Evolutionary conservation across 2,113 vertebrate species (phyloP).

Genomic region (Taurulus bubalis): DNA sequence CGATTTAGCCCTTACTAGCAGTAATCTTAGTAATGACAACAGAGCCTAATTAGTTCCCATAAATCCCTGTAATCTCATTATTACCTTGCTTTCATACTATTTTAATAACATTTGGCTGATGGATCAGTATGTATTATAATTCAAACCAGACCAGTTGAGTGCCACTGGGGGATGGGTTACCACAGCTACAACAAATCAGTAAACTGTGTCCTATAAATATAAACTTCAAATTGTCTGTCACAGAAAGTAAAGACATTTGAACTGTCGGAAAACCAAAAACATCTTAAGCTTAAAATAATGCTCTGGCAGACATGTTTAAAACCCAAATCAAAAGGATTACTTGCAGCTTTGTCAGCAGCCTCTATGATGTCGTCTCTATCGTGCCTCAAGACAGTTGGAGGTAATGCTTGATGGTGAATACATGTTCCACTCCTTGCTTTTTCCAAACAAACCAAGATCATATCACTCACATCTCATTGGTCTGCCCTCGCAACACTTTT

Average conservation of each 20-base stretch:
- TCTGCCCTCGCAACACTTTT: neutral
- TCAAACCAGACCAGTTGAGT: constrained; percentile 17
- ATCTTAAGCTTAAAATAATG: constrained; percentile 31
- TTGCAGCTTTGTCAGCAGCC: constrained; percentile 19
- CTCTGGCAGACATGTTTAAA: neutral
- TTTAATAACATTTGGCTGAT: constrained; percentile 24
- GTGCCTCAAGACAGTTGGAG: constrained; percentile 7
- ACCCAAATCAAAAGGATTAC: constrained; percentile 41
- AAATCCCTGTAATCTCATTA: constrained; percentile 49
- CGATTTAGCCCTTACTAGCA: constrained; percentile 15
- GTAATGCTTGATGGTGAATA: constrained; percentile 14
- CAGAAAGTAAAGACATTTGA: constrained; percentile 23
- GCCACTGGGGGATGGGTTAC: constrained; percentile 16
- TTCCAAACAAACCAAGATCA: constrained; percentile 29
- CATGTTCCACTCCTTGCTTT: constrained; percentile 25
- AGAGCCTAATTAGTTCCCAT: constrained; percentile 62
- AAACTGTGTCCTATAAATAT: constrained; percentile 2
- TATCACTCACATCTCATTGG: constrained; percentile 20
- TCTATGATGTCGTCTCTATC: neutral
- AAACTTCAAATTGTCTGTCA: constrained; percentile 23
- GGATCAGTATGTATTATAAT: constrained; percentile 23
- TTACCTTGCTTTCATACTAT: constrained; percentile 21
- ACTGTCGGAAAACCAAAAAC: constrained; percentile 44
- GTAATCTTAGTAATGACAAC: constrained; percentile 46
- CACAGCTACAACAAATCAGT: neutral